These are phyloP conservation scores for Acleris literana DNA, from an alignment of 2,888 invertebrate species.

Conservation along the genomic window DNA sequence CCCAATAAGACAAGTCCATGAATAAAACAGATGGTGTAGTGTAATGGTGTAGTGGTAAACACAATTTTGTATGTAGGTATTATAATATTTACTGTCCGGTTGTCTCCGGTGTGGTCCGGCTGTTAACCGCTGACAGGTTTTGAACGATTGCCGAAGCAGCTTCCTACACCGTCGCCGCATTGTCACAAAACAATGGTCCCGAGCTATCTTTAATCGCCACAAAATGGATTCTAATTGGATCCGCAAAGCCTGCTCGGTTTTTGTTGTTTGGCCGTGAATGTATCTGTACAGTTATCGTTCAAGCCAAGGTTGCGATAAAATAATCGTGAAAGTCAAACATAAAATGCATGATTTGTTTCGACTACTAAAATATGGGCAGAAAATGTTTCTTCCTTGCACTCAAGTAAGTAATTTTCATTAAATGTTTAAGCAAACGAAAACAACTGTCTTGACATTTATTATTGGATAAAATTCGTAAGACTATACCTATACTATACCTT, in stretches of 20 bases:
- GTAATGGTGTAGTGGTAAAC: not conserved
- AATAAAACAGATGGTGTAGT: not conserved
- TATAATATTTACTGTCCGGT: slow-evolving; percentile 11
- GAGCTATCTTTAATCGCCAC: slow-evolving; percentile 76
- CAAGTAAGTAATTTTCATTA: not conserved
- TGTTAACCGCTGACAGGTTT: slow-evolving; percentile 74
- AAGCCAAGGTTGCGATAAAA: slow-evolving; percentile 52
- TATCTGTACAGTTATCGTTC: slow-evolving; percentile 49
- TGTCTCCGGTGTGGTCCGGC: slow-evolving; percentile 15
- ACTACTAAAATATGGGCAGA: not conserved
- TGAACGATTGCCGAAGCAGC: slow-evolving; percentile 70
- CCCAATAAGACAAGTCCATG: not conserved
- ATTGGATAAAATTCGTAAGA: slow-evolving; percentile 16
- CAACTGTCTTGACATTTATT: not conserved
- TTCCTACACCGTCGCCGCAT: slow-evolving; percentile 65
- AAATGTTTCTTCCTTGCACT: no score
- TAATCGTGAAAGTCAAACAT: slow-evolving; percentile 44
- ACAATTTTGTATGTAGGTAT: not conserved
- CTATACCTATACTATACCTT: slow-evolving; percentile 25
- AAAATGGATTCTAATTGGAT: slow-evolving; percentile 79
- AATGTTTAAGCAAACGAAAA: not conserved
- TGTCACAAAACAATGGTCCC: slow-evolving; percentile 76
- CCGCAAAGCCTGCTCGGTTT: slow-evolving; percentile 61
- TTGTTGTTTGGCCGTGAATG: slow-evolving; percentile 47
- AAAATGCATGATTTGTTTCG: slow-evolving; percentile 23